phyloP scores from a whole-genome alignment of 1,140 invertebrate genomes.

The Hermetia illucens region DNA sequence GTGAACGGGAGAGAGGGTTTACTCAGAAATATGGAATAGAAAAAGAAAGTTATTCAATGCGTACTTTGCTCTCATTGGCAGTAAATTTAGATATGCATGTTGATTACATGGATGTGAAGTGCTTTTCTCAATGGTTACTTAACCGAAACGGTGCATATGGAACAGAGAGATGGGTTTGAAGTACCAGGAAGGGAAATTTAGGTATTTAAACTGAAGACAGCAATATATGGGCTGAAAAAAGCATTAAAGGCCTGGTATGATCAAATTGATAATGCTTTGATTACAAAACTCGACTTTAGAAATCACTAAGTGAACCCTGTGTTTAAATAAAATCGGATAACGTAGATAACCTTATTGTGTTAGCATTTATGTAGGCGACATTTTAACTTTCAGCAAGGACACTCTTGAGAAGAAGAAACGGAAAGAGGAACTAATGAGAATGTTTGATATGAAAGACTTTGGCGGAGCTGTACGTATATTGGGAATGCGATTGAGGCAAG shows the following conservation, averaged over 20 bases:
- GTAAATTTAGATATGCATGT: slow-evolving; percentile 16
- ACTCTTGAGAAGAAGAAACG: slow-evolving; percentile 1
- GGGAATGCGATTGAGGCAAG: slow-evolving; percentile 11
- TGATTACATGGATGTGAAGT: slow-evolving; percentile 25
- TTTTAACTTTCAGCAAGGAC: not conserved
- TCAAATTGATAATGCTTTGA: slow-evolving; percentile 7
- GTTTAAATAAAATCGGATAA: not conserved
- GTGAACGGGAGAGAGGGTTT: too few relatives aligned
- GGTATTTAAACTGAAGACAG: slow-evolving; percentile 22
- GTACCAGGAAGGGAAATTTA: slow-evolving; percentile 7
- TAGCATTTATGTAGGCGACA: slow-evolving; percentile 5
- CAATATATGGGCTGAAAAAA: slow-evolving; percentile 32
- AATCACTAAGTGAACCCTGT: not conserved
- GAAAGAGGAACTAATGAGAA: slow-evolving; percentile 5
- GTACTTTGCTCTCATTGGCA: slow-evolving; percentile 23
- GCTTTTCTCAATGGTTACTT: slow-evolving; percentile 31
- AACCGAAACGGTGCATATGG: slow-evolving; percentile 30
- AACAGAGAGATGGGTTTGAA: slow-evolving; percentile 22
- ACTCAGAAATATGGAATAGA: slow-evolving; percentile 18
- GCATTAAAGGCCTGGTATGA: slow-evolving; percentile 28
- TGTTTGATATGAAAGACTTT: slow-evolving; percentile 9
- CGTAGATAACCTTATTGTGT: not conserved
- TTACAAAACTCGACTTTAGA: not conserved
- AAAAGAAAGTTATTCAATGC: slow-evolving; percentile 23
- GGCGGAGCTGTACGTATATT: slow-evolving; percentile 8